Evolutionary conservation across 1,140 invertebrate genomes (phyloP), one percentile per base, ranked within the genome.

Genomic region (Steinernema khuongi): DNA sequence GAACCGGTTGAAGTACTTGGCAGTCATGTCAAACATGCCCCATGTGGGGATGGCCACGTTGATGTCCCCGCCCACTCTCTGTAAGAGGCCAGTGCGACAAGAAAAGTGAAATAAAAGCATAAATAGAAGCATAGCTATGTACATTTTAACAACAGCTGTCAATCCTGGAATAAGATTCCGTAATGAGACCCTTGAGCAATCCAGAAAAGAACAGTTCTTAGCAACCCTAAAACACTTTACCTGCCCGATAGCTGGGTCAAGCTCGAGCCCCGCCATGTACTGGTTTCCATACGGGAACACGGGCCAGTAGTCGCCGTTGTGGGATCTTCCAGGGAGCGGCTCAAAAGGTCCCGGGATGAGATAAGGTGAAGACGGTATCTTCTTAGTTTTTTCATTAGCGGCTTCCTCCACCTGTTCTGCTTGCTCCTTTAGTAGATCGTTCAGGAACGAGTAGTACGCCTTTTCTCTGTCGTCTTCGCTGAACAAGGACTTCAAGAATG

Each of bases 31-130:
- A 22, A 79, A 18, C 67, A 79, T 78, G 1, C 78, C 78, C 78
- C 78, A 79, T 7, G 77, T 73, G n/a, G 78, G 78, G 50, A 79
- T 74, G 4, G 78, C 73, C 26, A 79, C 43, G 68, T 79, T 79
- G 1, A 79, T 31, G 36, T 79, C 78, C 30, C 78, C 78, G 67
- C 78, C 78, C 31, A 79, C 70, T 44, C 70, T 68, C 73, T 73
- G 50, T 70, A 74, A 69, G 26, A 7, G 4, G 22, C 36, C 36
- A n/a, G 36, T 11, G 36, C 36, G n/a, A 41, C n/a, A 22, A 60
- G 14, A 14, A 60, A 60, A 60, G 4, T 22, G 50, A 14, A 17
- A 14, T n/a, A 22, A 60, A 60, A 41, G n/a, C 7, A 41, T 41
- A 41, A n/a, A 41, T 41, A 41, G 7, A 41, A n/a, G n/a, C n/a